Evolutionary conservation across 1,140 invertebrate genomes (phyloP).

Genomic region (Eurosta solidaginis): DNA sequence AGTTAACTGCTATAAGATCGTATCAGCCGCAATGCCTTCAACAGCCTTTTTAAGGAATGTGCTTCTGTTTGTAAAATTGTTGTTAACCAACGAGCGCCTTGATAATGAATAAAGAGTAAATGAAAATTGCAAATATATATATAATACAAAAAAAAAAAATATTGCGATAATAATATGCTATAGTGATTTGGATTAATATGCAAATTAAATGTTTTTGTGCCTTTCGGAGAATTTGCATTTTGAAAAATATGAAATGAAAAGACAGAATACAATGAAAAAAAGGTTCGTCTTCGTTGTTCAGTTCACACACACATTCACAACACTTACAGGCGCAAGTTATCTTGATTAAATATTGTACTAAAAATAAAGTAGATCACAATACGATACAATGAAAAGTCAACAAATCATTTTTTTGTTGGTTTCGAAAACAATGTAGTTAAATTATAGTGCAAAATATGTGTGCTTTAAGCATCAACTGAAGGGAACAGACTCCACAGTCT

Average conservation of each 20-base stretch:
- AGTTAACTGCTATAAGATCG: neutral
- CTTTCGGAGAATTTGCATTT: conserved; percentile 42
- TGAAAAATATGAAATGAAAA: conserved; percentile 39
- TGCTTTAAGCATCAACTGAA: too few relatives aligned
- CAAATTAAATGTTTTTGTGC: conserved; percentile 44
- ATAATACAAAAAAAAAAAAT: conserved; percentile 17
- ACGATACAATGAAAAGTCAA: neutral
- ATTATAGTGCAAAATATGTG: neutral
- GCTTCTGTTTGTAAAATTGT: neutral
- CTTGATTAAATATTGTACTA: conserved; percentile 32
- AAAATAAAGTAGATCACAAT: conserved; percentile 4
- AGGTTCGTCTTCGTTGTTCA: neutral
- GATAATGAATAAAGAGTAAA: neutral
- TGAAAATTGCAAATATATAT: conserved; percentile 23
- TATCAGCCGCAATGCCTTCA: neutral
- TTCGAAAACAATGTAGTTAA: neutral
- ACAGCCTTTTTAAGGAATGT: neutral
- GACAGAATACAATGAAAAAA: conserved; percentile 16
- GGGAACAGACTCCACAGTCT: too few relatives aligned
- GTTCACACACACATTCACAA: neutral
- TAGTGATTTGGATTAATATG: conserved; percentile 44
- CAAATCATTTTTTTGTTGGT: neutral
- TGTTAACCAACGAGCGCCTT: conserved; percentile 35
- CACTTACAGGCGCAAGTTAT: neutral
- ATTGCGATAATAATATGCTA: conserved; percentile 33